Evolutionary conservation across 2,888 invertebrate genomes (phyloP), one percentile per base, ranked within the genome.

Genomic region (Craniophora ligustri): DNA sequence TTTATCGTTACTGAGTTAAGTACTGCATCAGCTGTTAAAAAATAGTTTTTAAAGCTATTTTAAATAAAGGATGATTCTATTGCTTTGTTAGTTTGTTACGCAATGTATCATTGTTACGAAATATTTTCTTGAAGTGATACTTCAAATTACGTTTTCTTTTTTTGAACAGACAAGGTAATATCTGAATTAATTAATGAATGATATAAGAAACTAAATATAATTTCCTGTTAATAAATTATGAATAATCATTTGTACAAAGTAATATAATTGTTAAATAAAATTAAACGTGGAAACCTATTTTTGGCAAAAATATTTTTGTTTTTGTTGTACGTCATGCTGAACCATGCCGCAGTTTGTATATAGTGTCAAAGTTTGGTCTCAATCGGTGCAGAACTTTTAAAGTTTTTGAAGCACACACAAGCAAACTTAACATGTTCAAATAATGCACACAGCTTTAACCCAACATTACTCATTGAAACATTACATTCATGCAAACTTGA

Each of bases 401-500:
- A n/a, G n/a, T n/a, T n/a, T n/a, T n/a, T n/a, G n/a, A n/a, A n/a
- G n/a, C n/a, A n/a, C n/a, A n/a, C n/a, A n/a, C n/a, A n/a, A n/a
- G n/a, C n/a, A n/a, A n/a, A n/a, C n/a, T n/a, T n/a, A n/a, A n/a
- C n/a, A n/a, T n/a, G n/a, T n/a, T 16, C n/a, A 34, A 16, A 16
- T n/a, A n/a, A n/a, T 5, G n/a, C 16, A 34, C 16, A 34, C 34
- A 34, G 3, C 8, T 26, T 7, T 31, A 28, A 28, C 16, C 11
- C 10, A 3, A 26, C 5, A 31, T n/a, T n/a, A 41, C 3, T 57
- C 8, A 49, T 41, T 45, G 18, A n/a, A 5, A 16, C 16, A 47
- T 53, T 28, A n/a, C 38, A 38, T 40, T 45, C 26, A 40, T 10
- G 28, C 55, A 62, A 71, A 69, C 67, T 71, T 71, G 71, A 59